Percentiles rank a stretch among this genome's conserved stretches.
Evolutionary conservation across 2,113 vertebrate species (phyloP).

Genomic region (Bubalus kerabau): DNA sequence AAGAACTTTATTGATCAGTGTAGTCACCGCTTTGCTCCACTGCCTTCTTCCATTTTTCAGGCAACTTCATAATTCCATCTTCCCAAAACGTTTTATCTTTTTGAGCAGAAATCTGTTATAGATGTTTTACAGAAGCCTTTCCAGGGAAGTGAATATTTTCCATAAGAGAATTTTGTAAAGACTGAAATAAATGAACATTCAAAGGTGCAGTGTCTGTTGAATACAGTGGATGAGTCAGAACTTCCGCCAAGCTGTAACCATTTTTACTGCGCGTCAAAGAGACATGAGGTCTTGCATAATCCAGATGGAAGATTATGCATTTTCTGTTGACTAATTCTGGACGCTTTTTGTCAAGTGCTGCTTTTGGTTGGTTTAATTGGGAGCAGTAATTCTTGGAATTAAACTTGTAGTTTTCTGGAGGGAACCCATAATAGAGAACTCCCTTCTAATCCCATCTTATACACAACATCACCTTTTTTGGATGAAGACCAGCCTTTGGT

Average conservation of each 20-base stretch:
- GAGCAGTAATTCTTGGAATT: not conserved
- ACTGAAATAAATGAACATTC: not conserved
- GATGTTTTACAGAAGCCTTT: not conserved
- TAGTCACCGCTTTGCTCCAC: not conserved
- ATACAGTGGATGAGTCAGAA: not conserved
- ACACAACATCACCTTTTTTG: not conserved
- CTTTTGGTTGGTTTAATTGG: not conserved
- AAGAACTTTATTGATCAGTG: not conserved
- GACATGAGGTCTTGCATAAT: not conserved
- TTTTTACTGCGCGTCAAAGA: not conserved
- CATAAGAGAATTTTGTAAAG: not conserved
- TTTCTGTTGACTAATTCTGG: not conserved
- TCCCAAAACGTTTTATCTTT: not conserved
- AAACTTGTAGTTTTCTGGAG: not conserved
- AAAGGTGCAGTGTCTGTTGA: not conserved
- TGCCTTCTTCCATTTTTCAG: not conserved
- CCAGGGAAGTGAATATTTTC: not conserved
- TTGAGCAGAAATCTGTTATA: not conserved
- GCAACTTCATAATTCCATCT: not conserved
- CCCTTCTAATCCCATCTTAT: not conserved
- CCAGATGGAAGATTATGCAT: not conserved
- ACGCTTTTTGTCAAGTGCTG: not conserved
- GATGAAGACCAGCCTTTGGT: not conserved
- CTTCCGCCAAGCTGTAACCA: not conserved
- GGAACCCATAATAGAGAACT: not conserved